Evolutionary conservation across 1,140 invertebrate genomes (phyloP), one percentile per base, ranked within the genome.

Genomic region (Leptinotarsa undecemlineata): DNA sequence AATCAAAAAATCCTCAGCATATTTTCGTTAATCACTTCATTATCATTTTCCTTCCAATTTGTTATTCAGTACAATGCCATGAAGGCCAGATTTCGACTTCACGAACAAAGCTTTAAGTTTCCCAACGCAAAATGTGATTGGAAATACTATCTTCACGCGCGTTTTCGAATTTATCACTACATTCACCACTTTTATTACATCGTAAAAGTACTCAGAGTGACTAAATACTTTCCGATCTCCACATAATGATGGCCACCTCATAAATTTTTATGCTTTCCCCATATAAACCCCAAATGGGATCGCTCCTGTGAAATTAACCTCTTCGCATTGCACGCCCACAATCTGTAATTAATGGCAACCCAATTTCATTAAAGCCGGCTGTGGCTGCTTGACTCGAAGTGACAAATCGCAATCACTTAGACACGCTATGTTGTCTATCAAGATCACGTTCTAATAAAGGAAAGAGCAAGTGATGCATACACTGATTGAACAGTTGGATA

Each of bases 271-370:
- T 57, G 51, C 51, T 57, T 57, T 19, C 51, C 15, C 51, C 51
- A 19, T 57, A 57, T 57, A 57, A 57, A 15, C 51, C 51, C n/a
- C 51, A 57, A 57, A 57, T 57, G 51, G 51, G 51, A 57, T 57
- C 51, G 51, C 51, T 57, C n/a, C 51, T 57, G 51, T 57, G 51
- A 57, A 57, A 57, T 57, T 57, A 57, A 57, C 51, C 51, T 57
- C 51, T 57, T 57, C n/a, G 51, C 15, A 19, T 17, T 57, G 15
- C 51, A 15, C 51, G 51, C 51, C 51, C 51, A 57, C 51, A 57
- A 57, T 57, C 51, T 57, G 15, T 57, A 57, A 57, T 57, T 57
- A 57, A 57, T 57, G 51, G 51, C 51, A 57, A 57, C 51, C 51
- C 51, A 57, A 57, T 57, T 57, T 57, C 51, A 57, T 57, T 57